Evolutionary conservation across 2,797 vertebrate species (phyloP).

Genomic region (Chelon labrosus): DNA sequence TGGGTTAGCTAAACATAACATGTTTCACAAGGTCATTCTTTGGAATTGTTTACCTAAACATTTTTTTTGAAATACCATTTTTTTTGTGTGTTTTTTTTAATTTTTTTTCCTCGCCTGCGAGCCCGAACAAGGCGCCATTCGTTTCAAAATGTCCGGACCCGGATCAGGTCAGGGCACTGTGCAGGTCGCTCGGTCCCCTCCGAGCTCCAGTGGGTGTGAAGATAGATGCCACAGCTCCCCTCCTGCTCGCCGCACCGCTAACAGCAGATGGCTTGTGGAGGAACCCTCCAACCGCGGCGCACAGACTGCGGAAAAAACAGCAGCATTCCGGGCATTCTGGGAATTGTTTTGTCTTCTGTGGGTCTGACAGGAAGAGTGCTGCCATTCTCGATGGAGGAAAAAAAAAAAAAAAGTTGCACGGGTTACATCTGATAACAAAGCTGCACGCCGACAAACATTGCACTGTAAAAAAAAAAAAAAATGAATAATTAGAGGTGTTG

Average conservation of each 20-base stretch:
- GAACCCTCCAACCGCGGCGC: conserved; percentile 58
- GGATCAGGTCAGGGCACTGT: background rate
- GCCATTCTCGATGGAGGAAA: conserved; percentile 38
- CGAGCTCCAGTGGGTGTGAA: conserved; percentile 14
- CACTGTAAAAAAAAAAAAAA: background rate
- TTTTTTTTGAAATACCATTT: background rate
- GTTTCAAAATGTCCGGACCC: background rate
- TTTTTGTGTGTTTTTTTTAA: background rate
- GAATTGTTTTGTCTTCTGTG: conserved; percentile 75
- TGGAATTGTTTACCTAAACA: too few species aligned
- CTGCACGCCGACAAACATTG: conserved; percentile 10
- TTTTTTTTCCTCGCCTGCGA: background rate
- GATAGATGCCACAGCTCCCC: conserved; percentile 35
- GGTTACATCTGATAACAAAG: conserved; percentile 51
- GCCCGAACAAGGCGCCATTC: too few species aligned
- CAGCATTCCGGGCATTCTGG: conserved; percentile 77
- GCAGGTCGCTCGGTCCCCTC: background rate
- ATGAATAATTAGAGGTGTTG: conserved; percentile 27
- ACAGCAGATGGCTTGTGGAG: conserved; percentile 55
- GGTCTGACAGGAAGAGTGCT: conserved; percentile 50
- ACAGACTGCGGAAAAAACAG: conserved; percentile 46
- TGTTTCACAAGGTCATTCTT: too few species aligned
- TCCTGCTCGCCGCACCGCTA: conserved; percentile 38
- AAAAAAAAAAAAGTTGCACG: conserved; percentile 49
- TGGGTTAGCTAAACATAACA: too few species aligned